Evolutionary conservation across 1,140 invertebrate species (phyloP).

Genomic region (Zaprionus capensis): DNA sequence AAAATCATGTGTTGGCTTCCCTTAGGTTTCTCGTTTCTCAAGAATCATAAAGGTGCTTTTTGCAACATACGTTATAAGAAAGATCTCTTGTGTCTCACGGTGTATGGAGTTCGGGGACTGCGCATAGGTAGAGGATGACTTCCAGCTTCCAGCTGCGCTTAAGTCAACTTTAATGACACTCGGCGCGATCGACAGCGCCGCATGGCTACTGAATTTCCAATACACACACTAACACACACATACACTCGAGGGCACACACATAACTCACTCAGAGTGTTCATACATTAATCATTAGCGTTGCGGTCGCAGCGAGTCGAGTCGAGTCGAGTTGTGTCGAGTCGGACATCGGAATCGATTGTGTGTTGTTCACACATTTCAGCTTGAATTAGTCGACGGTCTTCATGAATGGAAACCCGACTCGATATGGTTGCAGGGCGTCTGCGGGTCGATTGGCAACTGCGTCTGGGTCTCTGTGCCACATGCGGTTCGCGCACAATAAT

Average conservation of each 20-base stretch:
- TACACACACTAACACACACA: conserved; percentile 6
- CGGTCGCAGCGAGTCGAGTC: conserved; percentile 1
- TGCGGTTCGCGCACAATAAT: conserved; percentile 73
- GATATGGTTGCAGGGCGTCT: conserved; percentile 36
- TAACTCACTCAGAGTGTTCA: conserved; percentile 59
- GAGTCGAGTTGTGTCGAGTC: conserved; percentile 2
- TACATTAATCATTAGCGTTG: conserved; percentile 77
- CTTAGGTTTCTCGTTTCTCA: conserved; percentile 14
- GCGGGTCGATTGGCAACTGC: conserved; percentile 26
- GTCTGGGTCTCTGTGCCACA: conserved; percentile 50
- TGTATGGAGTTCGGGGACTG: conserved; percentile 22
- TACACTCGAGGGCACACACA: conserved; percentile 8
- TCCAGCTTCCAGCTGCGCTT: conserved; percentile 64
- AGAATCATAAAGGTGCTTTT: not conserved
- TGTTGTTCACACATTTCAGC: conserved; percentile 80
- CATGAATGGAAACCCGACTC: conserved; percentile 67
- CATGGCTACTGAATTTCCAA: conserved; percentile 68
- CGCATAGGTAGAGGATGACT: conserved; percentile 16
- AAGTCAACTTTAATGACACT: conserved; percentile 80
- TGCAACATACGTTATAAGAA: not conserved
- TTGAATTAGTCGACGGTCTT: conserved; percentile 73
- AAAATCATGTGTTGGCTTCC: no score
- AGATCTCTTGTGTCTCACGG: conserved; percentile 9
- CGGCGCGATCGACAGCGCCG: conserved; percentile 69
- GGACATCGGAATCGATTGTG: conserved; percentile 28